Base-by-base conservation (phyloP, 2,113 vertebrate species). In the Myodes glareolus region DNA sequence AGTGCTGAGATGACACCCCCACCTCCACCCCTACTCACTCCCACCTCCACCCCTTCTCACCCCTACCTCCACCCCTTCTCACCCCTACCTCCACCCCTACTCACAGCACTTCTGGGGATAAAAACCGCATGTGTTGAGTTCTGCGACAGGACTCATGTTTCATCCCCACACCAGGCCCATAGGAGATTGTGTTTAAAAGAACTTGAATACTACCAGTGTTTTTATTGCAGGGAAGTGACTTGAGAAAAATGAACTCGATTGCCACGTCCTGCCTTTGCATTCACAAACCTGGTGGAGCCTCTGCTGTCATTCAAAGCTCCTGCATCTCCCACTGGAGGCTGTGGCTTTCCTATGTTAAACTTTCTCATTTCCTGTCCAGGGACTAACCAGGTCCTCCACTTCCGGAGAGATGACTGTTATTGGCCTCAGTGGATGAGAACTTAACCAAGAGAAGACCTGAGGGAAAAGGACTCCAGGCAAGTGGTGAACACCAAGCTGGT, bases 301-400 rank as follows among this genome's bases (percentile, higher is more conserved):
- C 39, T 80, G 42, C 25, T 75, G 58, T 45, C 87, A 55, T 25
- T 86, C 77, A 92, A 82, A 77, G 82, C n/a, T n/a, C 73, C n/a
- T 72, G 14, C 23, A 3, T 76, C 63, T 75, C 42, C 73, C 8
- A 58, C 29, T 39, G 75, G 52, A n/a, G 50, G 67, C 47, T 65
- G 7, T 86, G 58, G 25, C n/a, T 92, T 70, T 61, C 73, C 13
- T 93, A 85, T 29, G 65, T 4, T 72, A 33, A 90, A 77, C 29
- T 93, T 58, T 77, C 5, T 61, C n/a, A 50, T 23, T 50, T 70
- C 72, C 68, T 75, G 23, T 63, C 50, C 77, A 89, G 19, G 12
- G 33, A 95, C 70, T 77, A 73, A 63, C 29, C 29, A 4, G 52
- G 19, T 25, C 45, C 39, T 91, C 67, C 52, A 39, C n/a, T 23